Evolutionary conservation across 2,113 vertebrate genomes (phyloP), one percentile per base, ranked within the genome.

Genomic region (Brachyhypopomus gauderio): DNA sequence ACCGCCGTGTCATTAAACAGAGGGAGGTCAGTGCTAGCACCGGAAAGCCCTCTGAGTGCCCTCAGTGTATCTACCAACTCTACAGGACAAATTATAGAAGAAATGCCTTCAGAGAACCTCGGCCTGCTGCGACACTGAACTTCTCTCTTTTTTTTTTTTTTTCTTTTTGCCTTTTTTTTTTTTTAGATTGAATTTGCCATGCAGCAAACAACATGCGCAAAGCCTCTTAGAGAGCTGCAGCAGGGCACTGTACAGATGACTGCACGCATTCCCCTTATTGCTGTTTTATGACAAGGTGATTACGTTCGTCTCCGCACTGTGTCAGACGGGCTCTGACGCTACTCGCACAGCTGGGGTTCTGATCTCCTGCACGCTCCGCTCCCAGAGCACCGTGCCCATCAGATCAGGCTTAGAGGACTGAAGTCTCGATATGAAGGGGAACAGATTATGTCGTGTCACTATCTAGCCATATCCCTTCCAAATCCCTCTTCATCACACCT

Each of bases 401-500:
- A 91, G 87, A 88, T 92, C 89, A 86, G 86, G 90, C 90, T 93
- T 91, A 91, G 87, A 90, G 89, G 90, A 91, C 92, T 92, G 90
- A 89, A 89, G 92, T 89, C 89, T 91, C 91, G 85, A 91, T 91
- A 89, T 92, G 90, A 91, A 92, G 91, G 87, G 88, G 86, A 90
- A 89, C 72, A 91, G 89, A 93, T 93, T 92, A 92, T 90, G 88
- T 92, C 87, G 85, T 89, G 90, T 92, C 85, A 87, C 91, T 89
- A 90, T 93, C 92, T 90, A 90, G 88, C 88, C 91, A 91, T 92
- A 92, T 92, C 91, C 91, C 84, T 87, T 87, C 83, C 89, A 92
- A 93, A 93, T 91, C 90, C 91, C 88, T 87, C 90, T 88, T 89
- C 91, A 92, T 93, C 91, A 86, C 90, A 91, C 89, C 92, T 93